Evolutionary conservation across 1,140 invertebrate species (phyloP), one percentile per base, ranked within the genome.

Genomic region (Drosophila seguyi): DNA sequence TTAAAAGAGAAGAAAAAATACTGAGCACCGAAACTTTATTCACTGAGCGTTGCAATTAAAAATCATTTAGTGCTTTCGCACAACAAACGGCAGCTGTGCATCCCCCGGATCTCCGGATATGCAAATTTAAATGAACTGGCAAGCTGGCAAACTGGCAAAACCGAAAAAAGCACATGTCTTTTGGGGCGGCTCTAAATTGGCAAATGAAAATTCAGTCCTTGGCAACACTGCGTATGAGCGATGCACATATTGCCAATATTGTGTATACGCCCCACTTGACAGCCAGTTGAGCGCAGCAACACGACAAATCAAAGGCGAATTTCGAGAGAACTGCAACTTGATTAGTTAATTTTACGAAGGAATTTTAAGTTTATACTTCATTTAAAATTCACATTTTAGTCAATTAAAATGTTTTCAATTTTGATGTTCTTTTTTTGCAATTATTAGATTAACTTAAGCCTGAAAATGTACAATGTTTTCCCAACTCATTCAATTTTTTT

Each of bases 21-120:
- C 25, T 6, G n/a, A 11, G 18, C 18, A 18, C 41, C 41, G 18
- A 22, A 22, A 36, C 10, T 16, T 27, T 57, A 57, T 57, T 57
- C 27, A 62, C 41, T 20, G 34, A 38, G 52, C 34, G 36, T 39
- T 69, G 66, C 66, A 69, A 69, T 72, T 72, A 71, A 72, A 72
- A 72, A 71, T 47, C 65, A 57, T 71, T 72, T 72, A 56, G 18
- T 56, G 25, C 63, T 29, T 45, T 36, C 48, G 13, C 14, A 36
- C 31, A 56, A 71, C 39, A 69, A 34, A 29, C 20, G 20, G 34
- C 65, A 71, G 68, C 50, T 71, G 65, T 39, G 65, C 39, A 34
- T 6, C 14, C 65, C 27, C 65, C 27, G 34, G 66, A 68, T 50
- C n/a, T n/a, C n/a, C 50, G n/a, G 22, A 27, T 58, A 58, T 48